These are phyloP conservation scores for Leptarthrus brevirostris DNA, from an alignment of 2,888 invertebrate species.

Conservation along the genomic window DNA sequence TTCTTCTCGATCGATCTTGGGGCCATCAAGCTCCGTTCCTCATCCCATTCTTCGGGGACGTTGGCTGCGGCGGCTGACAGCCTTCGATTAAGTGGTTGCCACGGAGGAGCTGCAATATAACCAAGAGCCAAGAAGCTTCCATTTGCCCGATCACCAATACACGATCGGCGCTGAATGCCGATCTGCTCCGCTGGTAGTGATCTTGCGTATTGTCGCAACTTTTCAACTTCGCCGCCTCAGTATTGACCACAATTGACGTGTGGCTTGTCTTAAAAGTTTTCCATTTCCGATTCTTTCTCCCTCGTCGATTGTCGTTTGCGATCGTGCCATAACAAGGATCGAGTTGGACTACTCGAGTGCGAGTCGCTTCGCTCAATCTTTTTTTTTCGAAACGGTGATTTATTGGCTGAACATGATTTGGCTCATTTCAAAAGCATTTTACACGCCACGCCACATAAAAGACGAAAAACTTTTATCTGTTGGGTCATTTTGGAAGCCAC, in stretches of 20 bases:
- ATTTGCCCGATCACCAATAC: constrained; percentile 28
- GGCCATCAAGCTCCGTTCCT: constrained; percentile 27
- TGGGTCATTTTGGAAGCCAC: constrained; percentile 46
- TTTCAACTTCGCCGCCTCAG: constrained; percentile 10
- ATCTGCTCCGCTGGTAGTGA: constrained; percentile 26
- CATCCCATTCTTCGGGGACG: constrained; percentile 14
- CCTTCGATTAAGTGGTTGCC: constrained; percentile 24
- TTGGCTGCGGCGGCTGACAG: not conserved
- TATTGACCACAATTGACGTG: constrained; percentile 46
- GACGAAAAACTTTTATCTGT: not conserved
- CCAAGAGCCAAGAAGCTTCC: constrained; percentile 23
- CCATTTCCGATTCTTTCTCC: constrained; percentile 19
- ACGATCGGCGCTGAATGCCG: not conserved
- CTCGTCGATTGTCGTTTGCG: constrained; percentile 28
- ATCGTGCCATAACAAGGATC: constrained; percentile 26
- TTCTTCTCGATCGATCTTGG: constrained; percentile 32
- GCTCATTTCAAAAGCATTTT: not conserved
- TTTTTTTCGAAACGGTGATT: constrained; percentile 34
- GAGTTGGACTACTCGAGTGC: too few relatives aligned
- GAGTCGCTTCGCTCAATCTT: not conserved
- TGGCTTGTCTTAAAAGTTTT: constrained; percentile 20
- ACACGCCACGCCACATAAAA: not conserved
- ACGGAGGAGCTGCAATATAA: constrained; percentile 1
- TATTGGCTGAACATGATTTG: constrained; percentile 46
- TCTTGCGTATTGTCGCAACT: constrained; percentile 27